Base-by-base conservation (phyloP, 2,888 invertebrate genomes). In the Phengaris arion region DNA sequence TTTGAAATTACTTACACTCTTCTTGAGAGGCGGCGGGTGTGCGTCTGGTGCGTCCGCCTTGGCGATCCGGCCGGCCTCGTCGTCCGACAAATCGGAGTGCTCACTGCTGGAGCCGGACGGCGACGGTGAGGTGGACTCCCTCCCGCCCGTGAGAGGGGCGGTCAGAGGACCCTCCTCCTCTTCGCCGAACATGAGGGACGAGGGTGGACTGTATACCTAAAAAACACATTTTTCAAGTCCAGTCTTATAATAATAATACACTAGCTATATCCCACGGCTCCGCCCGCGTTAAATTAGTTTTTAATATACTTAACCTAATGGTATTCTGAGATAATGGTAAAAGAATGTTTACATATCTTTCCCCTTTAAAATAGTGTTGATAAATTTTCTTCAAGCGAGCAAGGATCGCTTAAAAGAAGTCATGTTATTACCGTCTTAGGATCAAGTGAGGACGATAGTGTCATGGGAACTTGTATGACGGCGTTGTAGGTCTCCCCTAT, bases 181-280 rank as follows among this genome's bases (percentile, higher is more conserved):
- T 0, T 98, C 97, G 78, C 98, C 98, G 83, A 97, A 96, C 89
- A 98, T 97, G 51, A 99, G 94, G 8, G 96, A 95, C 70, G 96
- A 97, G 0, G 99, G 99, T 1, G 99, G 99, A 85, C 97, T 96
- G 92, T 98, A 99, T 12, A 99, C 97, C 86, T 95, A 89, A 22
- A 45, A 51, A 51, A 48, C 7, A 48, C 2, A 8, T 0, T 22
- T 0, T 10, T 59, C 5, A 15, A 22, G 59, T 22, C 22, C 15
- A 59, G 10, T 15, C 54, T 54, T 7, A 48, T 8, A 48, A 6
- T 7, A 48, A 48, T 8, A 48, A 48, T 6, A 46, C 4, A 48
- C 48, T 35, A 35, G 35, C 35, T 35, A 2, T 35, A 35, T 35
- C 2, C 35, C 35, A 4, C 35, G 35, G 35, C 35, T 35, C 35